phyloP scores from a whole-genome alignment of 2,113 vertebrate species.

The Mus spicilegus region DNA sequence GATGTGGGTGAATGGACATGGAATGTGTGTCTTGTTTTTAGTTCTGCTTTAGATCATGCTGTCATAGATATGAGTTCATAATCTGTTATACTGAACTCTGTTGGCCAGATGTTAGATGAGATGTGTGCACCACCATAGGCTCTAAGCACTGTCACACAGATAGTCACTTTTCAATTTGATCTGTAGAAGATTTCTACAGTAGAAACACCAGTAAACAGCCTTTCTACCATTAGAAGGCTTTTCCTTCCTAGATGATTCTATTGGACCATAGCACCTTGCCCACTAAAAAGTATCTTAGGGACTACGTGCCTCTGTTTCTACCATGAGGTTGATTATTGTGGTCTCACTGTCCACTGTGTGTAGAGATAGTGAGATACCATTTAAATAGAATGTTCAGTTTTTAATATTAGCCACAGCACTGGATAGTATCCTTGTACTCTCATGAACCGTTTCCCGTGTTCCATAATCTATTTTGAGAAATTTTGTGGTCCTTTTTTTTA shows the following conservation, averaged over 20 bases:
- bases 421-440: conserved; percentile 84
- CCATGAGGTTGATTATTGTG: conserved; percentile 82
- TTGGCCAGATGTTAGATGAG: conserved; percentile 80
- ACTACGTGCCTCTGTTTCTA: conserved; percentile 82
- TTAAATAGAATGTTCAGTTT: conserved; percentile 80
- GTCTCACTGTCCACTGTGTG: conserved; percentile 80
- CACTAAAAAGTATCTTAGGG: conserved; percentile 80
- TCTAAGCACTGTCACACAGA: conserved; percentile 83
- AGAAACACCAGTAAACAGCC: conserved; percentile 87
- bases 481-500: conserved; percentile 62
- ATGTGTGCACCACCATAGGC: conserved; percentile 83
- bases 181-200: conserved; percentile 86
- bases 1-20: neutral
- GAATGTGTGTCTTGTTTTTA: conserved; percentile 65
- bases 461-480: conserved; percentile 81
- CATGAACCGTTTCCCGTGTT: conserved; percentile 79
- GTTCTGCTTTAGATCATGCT: conserved; percentile 77
- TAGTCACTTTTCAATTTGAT: conserved; percentile 82
- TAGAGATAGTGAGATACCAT: conserved; percentile 75
- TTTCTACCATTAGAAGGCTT: conserved; percentile 85
- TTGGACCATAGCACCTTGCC: conserved; percentile 83
- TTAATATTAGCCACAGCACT: conserved; percentile 84
- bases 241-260: conserved; percentile 78
- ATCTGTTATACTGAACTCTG: conserved; percentile 66
- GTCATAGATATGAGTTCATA: conserved; percentile 70